Evolutionary conservation across 2,888 invertebrate species (phyloP).

Genomic region (Aleiodes alternator): DNA sequence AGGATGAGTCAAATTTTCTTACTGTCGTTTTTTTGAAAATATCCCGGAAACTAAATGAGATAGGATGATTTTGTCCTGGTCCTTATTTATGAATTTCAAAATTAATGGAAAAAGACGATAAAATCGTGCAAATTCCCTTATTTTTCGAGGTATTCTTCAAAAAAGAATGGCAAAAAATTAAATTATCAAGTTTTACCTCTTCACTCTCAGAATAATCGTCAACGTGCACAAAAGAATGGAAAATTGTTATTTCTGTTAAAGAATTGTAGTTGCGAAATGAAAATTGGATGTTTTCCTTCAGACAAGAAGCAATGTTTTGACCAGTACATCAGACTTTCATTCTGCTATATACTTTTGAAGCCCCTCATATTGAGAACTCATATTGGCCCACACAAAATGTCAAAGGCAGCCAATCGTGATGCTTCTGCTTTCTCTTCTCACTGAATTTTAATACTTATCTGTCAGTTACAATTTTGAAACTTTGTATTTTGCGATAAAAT

Average conservation of each 20-base stretch:
- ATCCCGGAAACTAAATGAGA: too few species aligned
- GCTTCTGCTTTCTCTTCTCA: slow-evolving; percentile 31
- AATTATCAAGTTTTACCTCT: too few species aligned
- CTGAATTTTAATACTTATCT: slow-evolving; percentile 45
- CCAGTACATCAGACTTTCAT: not conserved
- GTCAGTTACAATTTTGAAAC: slow-evolving; percentile 50
- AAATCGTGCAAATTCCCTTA: too few species aligned
- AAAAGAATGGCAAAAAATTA: too few species aligned
- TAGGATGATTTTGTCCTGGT: too few species aligned
- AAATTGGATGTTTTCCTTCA: not conserved
- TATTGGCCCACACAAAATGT: slow-evolving; percentile 53
- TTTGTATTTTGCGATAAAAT: slow-evolving; percentile 44
- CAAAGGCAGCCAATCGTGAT: slow-evolving; percentile 49
- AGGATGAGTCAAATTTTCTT: too few species aligned
- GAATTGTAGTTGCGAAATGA: not conserved
- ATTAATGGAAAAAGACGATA: too few species aligned
- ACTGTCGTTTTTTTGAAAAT: too few species aligned
- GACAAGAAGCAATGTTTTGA: slow-evolving; percentile 5
- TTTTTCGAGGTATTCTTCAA: too few species aligned
- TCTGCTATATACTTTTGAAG: slow-evolving; percentile 24
- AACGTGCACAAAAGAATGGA: not conserved
- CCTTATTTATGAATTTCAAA: too few species aligned
- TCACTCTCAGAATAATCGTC: not conserved
- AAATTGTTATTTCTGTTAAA: too few species aligned
- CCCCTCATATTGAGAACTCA: not conserved